These are phyloP conservation scores for Poecilia wingei DNA, from an alignment of 2,797 vertebrate species.

Conservation along the genomic window DNA sequence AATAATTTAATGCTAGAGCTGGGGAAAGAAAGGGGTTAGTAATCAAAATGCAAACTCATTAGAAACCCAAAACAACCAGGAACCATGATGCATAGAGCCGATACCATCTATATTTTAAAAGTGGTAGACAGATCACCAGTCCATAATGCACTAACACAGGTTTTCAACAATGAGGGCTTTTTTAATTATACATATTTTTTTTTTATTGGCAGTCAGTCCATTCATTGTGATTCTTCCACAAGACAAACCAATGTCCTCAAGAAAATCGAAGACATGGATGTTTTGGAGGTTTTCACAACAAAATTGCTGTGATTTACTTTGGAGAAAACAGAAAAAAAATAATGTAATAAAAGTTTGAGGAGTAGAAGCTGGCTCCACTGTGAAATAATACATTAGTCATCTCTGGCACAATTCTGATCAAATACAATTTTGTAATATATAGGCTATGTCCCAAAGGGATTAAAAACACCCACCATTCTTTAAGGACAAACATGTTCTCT, in stretches of 20 bases:
- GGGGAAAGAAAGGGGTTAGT: no score
- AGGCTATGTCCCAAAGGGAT: conserved; percentile 20
- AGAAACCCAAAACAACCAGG: no score
- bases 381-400: conserved; percentile 45
- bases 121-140: neutral
- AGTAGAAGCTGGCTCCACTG: conserved; percentile 21
- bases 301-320: conserved; percentile 48
- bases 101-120: no score
- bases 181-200: no score
- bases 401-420: conserved; percentile 39
- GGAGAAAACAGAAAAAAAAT: conserved; percentile 38
- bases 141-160: neutral
- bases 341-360: conserved; percentile 28
- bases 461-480: conserved; percentile 23
- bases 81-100: no score
- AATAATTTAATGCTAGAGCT: no score
- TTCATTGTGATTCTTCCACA: neutral
- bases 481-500: conserved; percentile 19
- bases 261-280: neutral
- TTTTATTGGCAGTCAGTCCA: neutral
- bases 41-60: no score
- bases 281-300: conserved; percentile 35
- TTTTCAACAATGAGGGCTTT: neutral
- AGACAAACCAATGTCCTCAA: neutral
- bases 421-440: conserved; percentile 34